Base-by-base conservation (phyloP, 2,113 vertebrate species). In the Galemys pyrenaicus region DNA sequence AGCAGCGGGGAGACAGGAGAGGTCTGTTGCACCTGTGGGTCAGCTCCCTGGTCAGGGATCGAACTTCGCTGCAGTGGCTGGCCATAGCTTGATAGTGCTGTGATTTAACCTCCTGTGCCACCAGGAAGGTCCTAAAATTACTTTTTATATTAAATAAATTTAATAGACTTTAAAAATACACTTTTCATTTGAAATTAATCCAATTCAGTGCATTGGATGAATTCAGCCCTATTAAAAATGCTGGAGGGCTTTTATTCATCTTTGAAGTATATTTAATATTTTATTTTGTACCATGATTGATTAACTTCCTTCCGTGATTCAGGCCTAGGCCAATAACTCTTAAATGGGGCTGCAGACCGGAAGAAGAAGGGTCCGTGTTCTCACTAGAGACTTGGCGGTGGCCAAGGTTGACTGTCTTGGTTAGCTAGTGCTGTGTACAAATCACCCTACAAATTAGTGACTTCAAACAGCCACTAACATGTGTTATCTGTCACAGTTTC, bases 371-470 rank as follows among this genome's bases (percentile, higher is more conserved):
- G 8, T 6, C 20, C 54, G 2, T 19, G n/a, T 39, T 32, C 20
- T 54, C 20, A 8, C 1, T 19, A 17, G 22, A 4, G 58, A 41
- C 30, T 20, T 7, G 17, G n/a, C n/a, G n/a, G n/a, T n/a, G n/a
- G n/a, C n/a, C n/a, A n/a, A n/a, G n/a, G n/a, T n/a, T n/a, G n/a
- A 2, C 35, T 7, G 9, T 6, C 1, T 46, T 9, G 13, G 30
- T 26, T 12, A 3, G 11, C 30, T 49, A 2, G 32, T 3, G 51
- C 44, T 46, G 9, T 73, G 5, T 19, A 16, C 28, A 26, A 9
- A 7, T 22, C 11, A 35, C 9, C 54, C 60, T n/a, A 1, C 26
- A 44, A 11, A 6, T 16, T n/a, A 26, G 35, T 49, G 58, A 39
- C 19, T 74, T 30, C 44, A 49, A 56, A 9, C 30, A n/a, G 17